Evolutionary conservation across 2,888 invertebrate species (phyloP).

Genomic region (Drepana falcataria): DNA sequence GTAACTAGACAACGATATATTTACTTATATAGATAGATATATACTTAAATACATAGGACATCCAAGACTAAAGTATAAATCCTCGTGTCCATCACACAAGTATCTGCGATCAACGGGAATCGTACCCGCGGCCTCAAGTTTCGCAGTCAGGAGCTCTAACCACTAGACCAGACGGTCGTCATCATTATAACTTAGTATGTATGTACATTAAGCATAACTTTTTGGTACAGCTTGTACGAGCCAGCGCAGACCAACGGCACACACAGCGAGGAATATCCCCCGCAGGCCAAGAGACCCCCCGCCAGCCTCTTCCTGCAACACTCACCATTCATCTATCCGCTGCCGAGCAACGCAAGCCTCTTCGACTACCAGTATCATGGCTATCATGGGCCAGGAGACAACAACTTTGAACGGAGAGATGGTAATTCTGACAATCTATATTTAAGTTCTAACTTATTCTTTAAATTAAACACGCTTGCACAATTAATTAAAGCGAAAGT

Average conservation of each 20-base stretch:
- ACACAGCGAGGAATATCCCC: slow-evolving; percentile 62
- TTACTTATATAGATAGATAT: no score
- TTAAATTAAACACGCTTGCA: no score
- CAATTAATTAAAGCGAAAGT: no score
- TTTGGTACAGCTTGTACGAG: slow-evolving; percentile 70
- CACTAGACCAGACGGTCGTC: not conserved
- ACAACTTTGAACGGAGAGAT: slow-evolving; percentile 57
- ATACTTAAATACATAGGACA: no score
- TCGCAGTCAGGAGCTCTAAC: no score
- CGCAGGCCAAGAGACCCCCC: slow-evolving; percentile 60
- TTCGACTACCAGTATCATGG: slow-evolving; percentile 75
- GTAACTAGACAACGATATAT: no score
- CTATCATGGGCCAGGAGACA: slow-evolving; percentile 48
- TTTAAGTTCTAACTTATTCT: no score
- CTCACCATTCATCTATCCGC: slow-evolving; percentile 62
- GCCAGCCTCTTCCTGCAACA: slow-evolving; percentile 58
- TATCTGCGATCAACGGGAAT: no score
- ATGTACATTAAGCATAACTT: not conserved
- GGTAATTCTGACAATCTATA: slow-evolving; percentile 26
- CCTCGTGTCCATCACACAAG: no score
- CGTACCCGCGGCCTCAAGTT: no score
- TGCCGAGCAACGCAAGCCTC: slow-evolving; percentile 72
- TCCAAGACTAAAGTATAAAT: no score
- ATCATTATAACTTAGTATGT: not conserved
- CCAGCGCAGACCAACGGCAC: slow-evolving; percentile 61